These are phyloP conservation scores for Eristalinus sepulchralis DNA, from an alignment of 2,888 invertebrate genomes.

Conservation along the genomic window DNA sequence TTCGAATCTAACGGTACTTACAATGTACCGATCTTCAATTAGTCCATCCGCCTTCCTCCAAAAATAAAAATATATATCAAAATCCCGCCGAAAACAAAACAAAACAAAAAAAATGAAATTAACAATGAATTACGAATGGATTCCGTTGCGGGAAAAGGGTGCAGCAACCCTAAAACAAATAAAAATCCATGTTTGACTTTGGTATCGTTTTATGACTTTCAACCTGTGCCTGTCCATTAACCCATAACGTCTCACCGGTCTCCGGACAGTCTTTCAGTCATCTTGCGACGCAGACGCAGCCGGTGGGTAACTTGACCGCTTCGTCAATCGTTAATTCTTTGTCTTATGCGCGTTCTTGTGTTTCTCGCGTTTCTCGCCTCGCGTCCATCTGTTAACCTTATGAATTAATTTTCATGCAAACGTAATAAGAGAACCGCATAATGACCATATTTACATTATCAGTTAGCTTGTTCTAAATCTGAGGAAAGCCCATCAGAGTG, in stretches of 20 bases:
- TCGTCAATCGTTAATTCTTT: constrained; percentile 14
- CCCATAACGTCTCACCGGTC: constrained; percentile 15
- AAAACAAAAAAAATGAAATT: constrained; percentile 3
- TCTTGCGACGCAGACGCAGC: not conserved
- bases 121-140: not conserved
- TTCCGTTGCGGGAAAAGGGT: constrained; percentile 18
- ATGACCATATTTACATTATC: constrained; percentile 25
- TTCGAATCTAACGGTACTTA: not conserved
- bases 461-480: not conserved
- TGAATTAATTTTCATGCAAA: constrained; percentile 36
- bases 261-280: not conserved
- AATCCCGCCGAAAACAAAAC: not conserved
- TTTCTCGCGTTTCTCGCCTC: not conserved
- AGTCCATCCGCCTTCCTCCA: not conserved
- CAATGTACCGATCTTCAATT: not conserved
- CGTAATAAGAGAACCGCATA: constrained; percentile 45
- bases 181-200: constrained; percentile 12
- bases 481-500: not conserved
- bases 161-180: constrained; percentile 14
- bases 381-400: not conserved
- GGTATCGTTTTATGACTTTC: not conserved
- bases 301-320: constrained; percentile 21
- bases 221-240: constrained; percentile 35
- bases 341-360: constrained; percentile 1
- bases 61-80: not conserved